A percentile compares a stretch with the other conserved stretches of the same genome.
Evolutionary conservation across 2,888 invertebrate species (phyloP).

Genomic region (Orthonychiurus folsomi): DNA sequence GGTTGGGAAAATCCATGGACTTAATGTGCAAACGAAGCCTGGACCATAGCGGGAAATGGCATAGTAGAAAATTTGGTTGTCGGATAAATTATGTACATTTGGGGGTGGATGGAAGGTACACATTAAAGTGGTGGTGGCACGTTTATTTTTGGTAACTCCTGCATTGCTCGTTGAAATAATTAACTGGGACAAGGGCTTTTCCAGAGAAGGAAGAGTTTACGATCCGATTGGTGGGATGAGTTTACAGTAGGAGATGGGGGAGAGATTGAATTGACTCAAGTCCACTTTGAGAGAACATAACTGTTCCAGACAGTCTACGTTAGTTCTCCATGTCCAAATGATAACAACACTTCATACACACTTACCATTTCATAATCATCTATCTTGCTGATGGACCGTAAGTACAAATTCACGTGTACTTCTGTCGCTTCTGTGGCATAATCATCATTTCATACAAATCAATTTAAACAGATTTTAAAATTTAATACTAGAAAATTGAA

Average conservation of each 20-base stretch:
- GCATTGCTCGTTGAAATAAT: neutral
- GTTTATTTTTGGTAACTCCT: no score
- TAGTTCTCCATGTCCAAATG: neutral
- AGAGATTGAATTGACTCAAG: neutral
- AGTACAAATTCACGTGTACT: conserved; percentile 89
- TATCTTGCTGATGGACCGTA: conserved; percentile 97
- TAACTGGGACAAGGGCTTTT: neutral
- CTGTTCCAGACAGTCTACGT: neutral
- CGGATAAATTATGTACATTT: no score
- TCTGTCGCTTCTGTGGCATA: conserved; percentile 42
- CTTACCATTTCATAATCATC: conserved; percentile 92
- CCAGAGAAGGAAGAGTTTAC: neutral
- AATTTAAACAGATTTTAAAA: conserved; percentile 9
- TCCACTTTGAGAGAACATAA: neutral
- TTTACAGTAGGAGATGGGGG: neutral
- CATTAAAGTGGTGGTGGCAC: no score
- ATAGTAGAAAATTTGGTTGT: no score
- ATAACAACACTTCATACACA: conserved; percentile 16
- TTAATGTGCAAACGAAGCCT: no score
- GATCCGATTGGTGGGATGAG: neutral
- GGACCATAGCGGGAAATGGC: no score
- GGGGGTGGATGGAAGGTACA: no score
- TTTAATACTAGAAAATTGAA: no score
- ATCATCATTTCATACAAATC: conserved; percentile 20
- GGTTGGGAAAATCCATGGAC: no score